Evolutionary conservation across 2,113 vertebrate genomes (phyloP).

Genomic region (Brachyhypopomus occidentalis): DNA sequence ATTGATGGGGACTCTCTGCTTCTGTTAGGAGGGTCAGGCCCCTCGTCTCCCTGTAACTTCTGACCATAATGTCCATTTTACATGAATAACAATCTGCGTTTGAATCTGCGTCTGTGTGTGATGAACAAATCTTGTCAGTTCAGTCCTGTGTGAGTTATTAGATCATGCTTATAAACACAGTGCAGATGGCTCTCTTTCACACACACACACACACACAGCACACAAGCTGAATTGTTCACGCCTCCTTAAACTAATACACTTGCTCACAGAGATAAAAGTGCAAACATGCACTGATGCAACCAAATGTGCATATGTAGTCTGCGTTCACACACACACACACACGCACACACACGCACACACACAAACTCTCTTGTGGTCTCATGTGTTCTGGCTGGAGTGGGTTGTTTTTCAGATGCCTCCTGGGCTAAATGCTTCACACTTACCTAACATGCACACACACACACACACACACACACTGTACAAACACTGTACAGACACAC

Average conservation of each 20-base stretch:
- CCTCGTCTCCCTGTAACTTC: no score
- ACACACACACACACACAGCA: slow-evolving; percentile 35
- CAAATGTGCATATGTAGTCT: slow-evolving; percentile 21
- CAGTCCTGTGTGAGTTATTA: slow-evolving; percentile 36
- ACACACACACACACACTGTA: slow-evolving; percentile 62
- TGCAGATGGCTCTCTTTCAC: slow-evolving; percentile 43
- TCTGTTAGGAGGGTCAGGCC: no score
- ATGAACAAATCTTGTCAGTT: slow-evolving; percentile 14
- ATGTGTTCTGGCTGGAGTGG: slow-evolving; percentile 24
- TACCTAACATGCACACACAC: slow-evolving; percentile 60
- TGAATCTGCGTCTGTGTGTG: no score
- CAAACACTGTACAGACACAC: no score
- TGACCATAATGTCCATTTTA: no score
- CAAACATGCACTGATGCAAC: slow-evolving; percentile 40
- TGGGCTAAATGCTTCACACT: slow-evolving; percentile 79
- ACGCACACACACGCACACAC: no score
- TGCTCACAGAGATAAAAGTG: background rate
- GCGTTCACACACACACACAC: slow-evolving; percentile 16
- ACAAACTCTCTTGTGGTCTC: background rate
- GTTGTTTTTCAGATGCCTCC: slow-evolving; percentile 71
- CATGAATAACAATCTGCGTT: no score
- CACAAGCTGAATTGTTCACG: background rate
- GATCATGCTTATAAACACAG: slow-evolving; percentile 32
- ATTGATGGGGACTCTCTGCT: no score
- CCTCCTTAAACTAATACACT: slow-evolving; percentile 28